phyloP scores from a whole-genome alignment of 2,113 vertebrate genomes.

The Merops nubicus region DNA sequence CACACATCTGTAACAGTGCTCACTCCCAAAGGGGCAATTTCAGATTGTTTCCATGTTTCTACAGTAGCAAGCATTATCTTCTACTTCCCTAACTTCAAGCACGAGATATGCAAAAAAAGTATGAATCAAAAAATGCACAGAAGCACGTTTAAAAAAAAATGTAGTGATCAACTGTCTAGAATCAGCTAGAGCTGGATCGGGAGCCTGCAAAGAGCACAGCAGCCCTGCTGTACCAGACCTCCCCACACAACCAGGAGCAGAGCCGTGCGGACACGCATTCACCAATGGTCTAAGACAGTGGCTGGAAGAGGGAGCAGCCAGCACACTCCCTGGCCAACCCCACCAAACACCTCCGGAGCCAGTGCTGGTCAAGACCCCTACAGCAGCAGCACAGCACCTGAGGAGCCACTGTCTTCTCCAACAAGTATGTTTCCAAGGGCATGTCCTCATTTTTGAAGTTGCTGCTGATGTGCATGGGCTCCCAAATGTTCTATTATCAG shows the following conservation, averaged over 20 bases:
- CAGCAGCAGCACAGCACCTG: fast-evolving
- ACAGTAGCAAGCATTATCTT: neutral
- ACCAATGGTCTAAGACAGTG: fast-evolving
- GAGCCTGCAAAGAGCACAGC: fast-evolving
- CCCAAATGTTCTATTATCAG: neutral
- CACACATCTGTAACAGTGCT: neutral
- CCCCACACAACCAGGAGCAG: fast-evolving
- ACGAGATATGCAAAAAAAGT: neutral
- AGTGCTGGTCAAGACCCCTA: neutral
- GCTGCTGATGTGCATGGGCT: neutral
- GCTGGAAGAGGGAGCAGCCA: neutral
- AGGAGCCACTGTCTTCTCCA: neutral
- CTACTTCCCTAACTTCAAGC: neutral
- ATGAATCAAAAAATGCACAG: neutral
- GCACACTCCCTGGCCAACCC: too few relatives aligned
- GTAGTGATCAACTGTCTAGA: neutral
- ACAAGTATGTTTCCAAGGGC: neutral
- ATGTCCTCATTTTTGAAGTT: fast-evolving
- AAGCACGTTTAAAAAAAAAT: neutral
- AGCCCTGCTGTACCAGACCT: neutral
- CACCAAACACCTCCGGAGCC: fast-evolving
- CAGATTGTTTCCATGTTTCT: neutral
- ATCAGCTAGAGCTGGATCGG: neutral
- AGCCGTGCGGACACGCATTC: neutral
- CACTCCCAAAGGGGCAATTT: neutral